phyloP scores from a whole-genome alignment of 2,113 vertebrate species.

The Meriones unguiculatus region DNA sequence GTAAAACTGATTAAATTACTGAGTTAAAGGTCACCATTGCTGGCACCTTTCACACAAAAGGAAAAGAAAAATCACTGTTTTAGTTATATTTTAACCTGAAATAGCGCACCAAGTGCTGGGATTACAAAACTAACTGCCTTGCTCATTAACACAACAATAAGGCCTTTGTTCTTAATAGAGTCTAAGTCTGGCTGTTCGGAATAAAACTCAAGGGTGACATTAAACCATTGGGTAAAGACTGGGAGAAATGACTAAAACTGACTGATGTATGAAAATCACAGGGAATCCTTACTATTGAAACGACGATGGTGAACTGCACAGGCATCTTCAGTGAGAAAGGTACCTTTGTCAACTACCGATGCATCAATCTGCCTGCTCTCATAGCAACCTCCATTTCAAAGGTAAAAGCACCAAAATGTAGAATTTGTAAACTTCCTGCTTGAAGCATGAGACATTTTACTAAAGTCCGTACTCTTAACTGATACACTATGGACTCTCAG shows the following conservation, averaged over 20 bases:
- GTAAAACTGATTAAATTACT: constrained; percentile 21
- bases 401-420: neutral
- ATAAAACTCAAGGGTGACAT: neutral
- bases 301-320: neutral
- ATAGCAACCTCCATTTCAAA: neutral
- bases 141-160: neutral
- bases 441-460: neutral
- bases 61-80: constrained; percentile 31
- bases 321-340: neutral
- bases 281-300: neutral
- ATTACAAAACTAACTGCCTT: neutral
- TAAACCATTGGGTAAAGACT: neutral
- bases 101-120: neutral
- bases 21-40: neutral
- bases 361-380: neutral
- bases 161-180: neutral
- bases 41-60: constrained; percentile 26
- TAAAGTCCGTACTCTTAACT: neutral
- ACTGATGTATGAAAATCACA: neutral
- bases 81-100: neutral
- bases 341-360: neutral
- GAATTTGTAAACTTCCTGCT: neutral
- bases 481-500: neutral
- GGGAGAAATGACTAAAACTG: neutral
- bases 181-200: neutral